Base-by-base conservation (phyloP, 1,140 invertebrate genomes). In the Oscheius sp. region DNA sequence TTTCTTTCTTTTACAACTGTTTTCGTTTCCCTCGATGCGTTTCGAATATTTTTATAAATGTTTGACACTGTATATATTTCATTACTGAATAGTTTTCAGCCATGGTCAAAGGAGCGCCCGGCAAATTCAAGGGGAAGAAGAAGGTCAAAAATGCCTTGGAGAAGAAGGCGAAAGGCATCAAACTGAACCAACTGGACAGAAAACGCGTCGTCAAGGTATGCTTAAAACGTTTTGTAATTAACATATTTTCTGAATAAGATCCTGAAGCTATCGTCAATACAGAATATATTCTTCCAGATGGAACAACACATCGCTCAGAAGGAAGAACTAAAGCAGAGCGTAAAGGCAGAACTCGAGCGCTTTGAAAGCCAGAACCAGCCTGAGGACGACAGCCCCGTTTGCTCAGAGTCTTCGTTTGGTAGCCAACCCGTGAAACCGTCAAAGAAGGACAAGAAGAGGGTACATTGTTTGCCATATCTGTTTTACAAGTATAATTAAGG, bases 81-180 rank as follows among this genome's bases (percentile, higher is more conserved):
- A n/a, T n/a, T n/a, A n/a, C n/a, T n/a, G n/a, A n/a, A n/a, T 26
- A 55, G 38, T 42, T 59, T 59, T 59, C 55, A 59, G 55, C 18
- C 36, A 71, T 71, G 69, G 58, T 32, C 32, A 71, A 71, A 46
- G 69, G 58, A 13, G 38, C 42, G 23, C 45, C 34, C 36, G 58
- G 45, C 20, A 75, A 74, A 61, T 61, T 38, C 34, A 74, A 74
- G 23, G 72, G 72, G 1, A 74, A 74, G 31, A 74, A 74, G 72
- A 74, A 74, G 65, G 72, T 68, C 18, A 67, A 68, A 26, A 74
- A 61, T 74, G 55, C 68, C 52, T 34, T 67, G 38, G 72, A 74
- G 20, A 74, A 74, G 38, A 74, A 74, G 46, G 66, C 66, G 7
- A 74, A 74, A 35, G 72, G 72, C 42, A 29, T 74, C 26, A 62